These are phyloP conservation scores for Acanthis flammea DNA, from an alignment of 2,797 vertebrate species.

Conservation along the genomic window DNA sequence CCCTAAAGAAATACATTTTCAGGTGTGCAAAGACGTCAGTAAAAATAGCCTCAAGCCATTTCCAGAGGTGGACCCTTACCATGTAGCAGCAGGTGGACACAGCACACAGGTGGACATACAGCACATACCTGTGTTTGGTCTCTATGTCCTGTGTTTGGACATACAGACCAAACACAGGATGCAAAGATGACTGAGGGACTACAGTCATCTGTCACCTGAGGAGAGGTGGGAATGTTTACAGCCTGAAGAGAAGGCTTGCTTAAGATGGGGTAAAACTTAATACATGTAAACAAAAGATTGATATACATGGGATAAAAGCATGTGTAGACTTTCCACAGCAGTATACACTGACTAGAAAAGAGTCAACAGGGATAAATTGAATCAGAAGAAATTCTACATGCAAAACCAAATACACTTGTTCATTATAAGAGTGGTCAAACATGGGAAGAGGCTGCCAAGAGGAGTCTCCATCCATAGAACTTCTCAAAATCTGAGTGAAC, in stretches of 20 bases:
- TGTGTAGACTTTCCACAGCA: not conserved
- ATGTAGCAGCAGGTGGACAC: not conserved
- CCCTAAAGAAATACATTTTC: not conserved
- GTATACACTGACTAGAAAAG: not conserved
- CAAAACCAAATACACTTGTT: not conserved
- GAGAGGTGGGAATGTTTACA: not conserved
- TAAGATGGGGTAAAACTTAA: not conserved
- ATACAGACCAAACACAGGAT: not conserved
- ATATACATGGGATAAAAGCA: not conserved
- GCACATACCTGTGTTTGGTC: too few species aligned
- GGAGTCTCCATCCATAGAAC: not conserved
- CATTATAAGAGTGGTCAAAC: not conserved
- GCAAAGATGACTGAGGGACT: not conserved
- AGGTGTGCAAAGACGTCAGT: not conserved
- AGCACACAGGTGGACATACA: not conserved
- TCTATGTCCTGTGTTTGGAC: too few species aligned
- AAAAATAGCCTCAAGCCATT: not conserved
- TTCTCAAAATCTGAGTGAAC: not conserved
- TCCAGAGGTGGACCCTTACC: not conserved
- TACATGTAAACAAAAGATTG: fast-evolving
- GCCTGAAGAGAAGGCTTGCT: not conserved
- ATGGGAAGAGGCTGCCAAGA: not conserved
- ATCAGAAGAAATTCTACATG: not conserved
- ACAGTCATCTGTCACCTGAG: not conserved
- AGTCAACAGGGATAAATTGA: not conserved